phyloP scores from a whole-genome alignment of 2,888 invertebrate genomes.

The Drosophila trichaetosa region DNA sequence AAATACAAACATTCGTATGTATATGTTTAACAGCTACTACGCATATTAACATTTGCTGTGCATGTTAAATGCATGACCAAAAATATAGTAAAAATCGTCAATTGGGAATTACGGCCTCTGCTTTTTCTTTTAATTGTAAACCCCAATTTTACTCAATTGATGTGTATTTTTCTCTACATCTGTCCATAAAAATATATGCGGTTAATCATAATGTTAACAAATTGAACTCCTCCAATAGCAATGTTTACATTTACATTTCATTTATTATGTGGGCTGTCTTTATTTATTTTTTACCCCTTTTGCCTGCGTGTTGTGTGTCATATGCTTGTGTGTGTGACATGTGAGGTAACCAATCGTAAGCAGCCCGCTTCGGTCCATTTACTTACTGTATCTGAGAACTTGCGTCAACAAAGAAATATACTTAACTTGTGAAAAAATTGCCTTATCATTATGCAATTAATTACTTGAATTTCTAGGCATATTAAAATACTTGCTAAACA shows the following conservation, averaged over 20 bases:
- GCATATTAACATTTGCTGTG: neutral
- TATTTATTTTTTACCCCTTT: neutral
- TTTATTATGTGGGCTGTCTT: neutral
- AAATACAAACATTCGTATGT: neutral
- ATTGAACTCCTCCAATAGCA: neutral
- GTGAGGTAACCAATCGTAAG: neutral
- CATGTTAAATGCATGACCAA: neutral
- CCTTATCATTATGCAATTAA: conserved; percentile 18
- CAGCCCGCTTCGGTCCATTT: neutral
- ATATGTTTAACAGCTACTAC: neutral
- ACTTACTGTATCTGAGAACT: neutral
- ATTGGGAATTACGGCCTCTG: neutral
- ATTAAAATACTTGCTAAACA: neutral
- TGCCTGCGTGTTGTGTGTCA: neutral
- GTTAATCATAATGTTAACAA: neutral
- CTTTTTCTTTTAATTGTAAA: neutral
- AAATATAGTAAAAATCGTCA: neutral
- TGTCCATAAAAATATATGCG: neutral
- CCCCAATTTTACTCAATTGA: neutral
- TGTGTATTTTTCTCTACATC: neutral
- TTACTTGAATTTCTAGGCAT: conserved; percentile 7
- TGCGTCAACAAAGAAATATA: neutral
- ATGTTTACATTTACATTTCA: neutral
- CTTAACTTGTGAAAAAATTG: neutral
- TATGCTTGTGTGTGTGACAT: neutral